Evolutionary conservation across 2,113 vertebrate genomes (phyloP).

Genomic region (Myrmophylax atrothorax): DNA sequence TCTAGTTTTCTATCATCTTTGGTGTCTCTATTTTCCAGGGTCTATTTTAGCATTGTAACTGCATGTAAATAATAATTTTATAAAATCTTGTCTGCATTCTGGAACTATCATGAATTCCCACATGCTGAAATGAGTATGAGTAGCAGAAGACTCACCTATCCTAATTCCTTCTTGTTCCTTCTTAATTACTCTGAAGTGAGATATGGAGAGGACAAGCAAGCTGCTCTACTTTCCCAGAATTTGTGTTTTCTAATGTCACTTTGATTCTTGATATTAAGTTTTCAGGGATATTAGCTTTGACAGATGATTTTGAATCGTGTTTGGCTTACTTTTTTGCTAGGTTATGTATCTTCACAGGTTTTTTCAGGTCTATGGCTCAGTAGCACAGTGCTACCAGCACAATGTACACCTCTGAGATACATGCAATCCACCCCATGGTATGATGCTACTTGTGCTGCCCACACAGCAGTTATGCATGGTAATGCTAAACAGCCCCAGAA

Average conservation of each 20-base stretch:
- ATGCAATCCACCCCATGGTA: not conserved
- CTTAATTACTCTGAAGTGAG: not conserved
- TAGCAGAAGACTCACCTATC: not conserved
- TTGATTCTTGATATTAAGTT: not conserved
- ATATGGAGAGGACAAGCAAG: not conserved
- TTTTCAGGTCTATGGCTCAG: not conserved
- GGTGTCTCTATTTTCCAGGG: not conserved
- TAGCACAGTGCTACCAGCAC: not conserved
- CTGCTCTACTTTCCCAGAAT: not conserved
- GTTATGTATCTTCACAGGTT: not conserved
- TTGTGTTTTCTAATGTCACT: not conserved
- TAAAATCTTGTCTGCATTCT: not conserved
- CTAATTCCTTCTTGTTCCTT: not conserved
- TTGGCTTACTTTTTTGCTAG: not conserved
- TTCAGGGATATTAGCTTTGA: slow-evolving; percentile 12
- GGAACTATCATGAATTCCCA: not conserved
- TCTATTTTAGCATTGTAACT: not conserved
- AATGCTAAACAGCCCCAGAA: not conserved
- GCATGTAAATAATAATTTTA: not conserved
- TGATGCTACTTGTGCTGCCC: not conserved
- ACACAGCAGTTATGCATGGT: not conserved
- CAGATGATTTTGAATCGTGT: not conserved
- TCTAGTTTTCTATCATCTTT: not conserved
- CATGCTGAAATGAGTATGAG: not conserved
- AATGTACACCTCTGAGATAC: not conserved